Base-by-base conservation (phyloP, 2,797 vertebrate genomes). In the Cephalopachus bancanus region DNA sequence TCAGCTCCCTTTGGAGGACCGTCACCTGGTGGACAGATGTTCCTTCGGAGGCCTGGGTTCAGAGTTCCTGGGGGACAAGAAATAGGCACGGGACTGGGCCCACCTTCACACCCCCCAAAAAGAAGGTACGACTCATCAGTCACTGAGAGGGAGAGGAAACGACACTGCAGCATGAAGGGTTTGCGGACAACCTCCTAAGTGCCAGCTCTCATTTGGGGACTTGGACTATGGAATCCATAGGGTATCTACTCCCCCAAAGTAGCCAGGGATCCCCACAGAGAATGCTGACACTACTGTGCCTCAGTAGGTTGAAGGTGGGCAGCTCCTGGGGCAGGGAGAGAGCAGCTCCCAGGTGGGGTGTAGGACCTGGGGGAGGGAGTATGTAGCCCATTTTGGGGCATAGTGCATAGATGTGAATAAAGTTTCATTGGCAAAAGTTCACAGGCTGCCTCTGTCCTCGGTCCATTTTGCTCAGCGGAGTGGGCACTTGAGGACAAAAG, bases 61-160 rank as follows among this genome's bases (percentile, higher is more conserved):
- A 1, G 60, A 51, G 1, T 49, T 12, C 37, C 33, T 33, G 81
- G 22, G 88, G 75, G 9, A 7, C 22, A 78, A 55, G 9, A 20
- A 9, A 7, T 85, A 28, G 5, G 17, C 37, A 11, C 81, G 24
- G 72, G 28, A 7, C 49, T 76, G 15, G 15, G 17, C 69, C 1
- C 0, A 28, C 7, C 69, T 33, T 67, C 95, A 26, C 55, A 84
- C 93, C 60, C 91, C 26, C 69, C 28, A 44, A 97, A 97, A 74
- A 97, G 94, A 57, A 76, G 53, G 28, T 16, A 20, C 6, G 83
- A 92, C 16, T 11, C 17, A 0, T 33, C 15, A 24, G 71, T 57
- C 30, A 26, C 75, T 0, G 65, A 57, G 26, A 90, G n/a, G 95
- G 15, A 20, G 89, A 97, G 60, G 97, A 96, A n/a, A 37, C 19